Conservation (phyloP, 2,797 vertebrate genomes). For the Podargus strigoides region DNA sequence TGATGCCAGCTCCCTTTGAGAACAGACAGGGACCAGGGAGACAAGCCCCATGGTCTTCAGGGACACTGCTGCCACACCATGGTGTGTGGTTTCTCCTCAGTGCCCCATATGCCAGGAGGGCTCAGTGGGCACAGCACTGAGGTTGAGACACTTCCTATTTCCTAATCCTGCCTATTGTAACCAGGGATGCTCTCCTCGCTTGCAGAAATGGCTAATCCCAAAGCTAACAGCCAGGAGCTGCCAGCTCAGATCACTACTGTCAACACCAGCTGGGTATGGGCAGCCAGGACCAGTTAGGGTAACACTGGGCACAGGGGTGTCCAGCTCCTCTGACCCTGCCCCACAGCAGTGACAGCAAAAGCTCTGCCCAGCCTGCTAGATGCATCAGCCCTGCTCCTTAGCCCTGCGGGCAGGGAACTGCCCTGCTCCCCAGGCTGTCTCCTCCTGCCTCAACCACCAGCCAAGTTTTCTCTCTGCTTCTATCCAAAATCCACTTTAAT, state of each 20-base stretch:
- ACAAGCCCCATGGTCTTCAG: background rate
- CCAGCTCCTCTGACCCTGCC: background rate
- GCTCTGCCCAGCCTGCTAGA: background rate
- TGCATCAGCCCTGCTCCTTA: background rate
- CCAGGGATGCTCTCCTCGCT: background rate
- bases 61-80: accelerated
- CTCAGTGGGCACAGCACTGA: accelerated
- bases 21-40: background rate
- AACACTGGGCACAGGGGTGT: background rate
- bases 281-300: background rate
- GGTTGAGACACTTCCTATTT: background rate
- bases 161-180: background rate
- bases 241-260: accelerated
- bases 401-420: background rate
- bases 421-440: background rate
- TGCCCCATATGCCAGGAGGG: background rate
- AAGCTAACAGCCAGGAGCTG: background rate
- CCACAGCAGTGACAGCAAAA: background rate
- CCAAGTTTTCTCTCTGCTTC: background rate
- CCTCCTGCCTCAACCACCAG: background rate
- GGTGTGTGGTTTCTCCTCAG: accelerated
- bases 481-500: constrained; percentile 13
- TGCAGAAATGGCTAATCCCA: background rate
- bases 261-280: background rate
- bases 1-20: background rate